Evolutionary conservation across 1,140 invertebrate genomes (phyloP).

Genomic region (Lepidotrigona ventralis): DNA sequence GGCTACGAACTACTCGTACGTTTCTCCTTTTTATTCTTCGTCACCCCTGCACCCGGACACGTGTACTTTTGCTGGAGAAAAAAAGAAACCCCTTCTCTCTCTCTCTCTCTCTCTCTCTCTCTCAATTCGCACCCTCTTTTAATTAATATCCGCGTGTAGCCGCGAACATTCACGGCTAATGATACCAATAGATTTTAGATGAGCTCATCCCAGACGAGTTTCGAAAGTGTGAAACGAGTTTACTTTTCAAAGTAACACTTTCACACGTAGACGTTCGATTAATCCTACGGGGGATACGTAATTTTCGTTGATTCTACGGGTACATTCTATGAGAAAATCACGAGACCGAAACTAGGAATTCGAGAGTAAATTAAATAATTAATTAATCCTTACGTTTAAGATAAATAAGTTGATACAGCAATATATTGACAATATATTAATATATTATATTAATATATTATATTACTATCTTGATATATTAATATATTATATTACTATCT

Average conservation of each 20-base stretch:
- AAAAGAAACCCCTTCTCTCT: neutral
- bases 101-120: neutral
- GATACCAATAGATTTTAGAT: slow-evolving; percentile 18
- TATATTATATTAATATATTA: too few species aligned
- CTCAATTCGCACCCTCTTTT: slow-evolving; percentile 22
- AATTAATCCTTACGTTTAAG: too few species aligned
- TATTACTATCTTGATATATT: too few species aligned
- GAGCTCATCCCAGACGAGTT: neutral
- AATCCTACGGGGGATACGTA: too few species aligned
- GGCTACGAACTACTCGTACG: slow-evolving; percentile 37
- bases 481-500: too few species aligned
- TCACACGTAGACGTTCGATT: neutral
- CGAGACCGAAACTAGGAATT: too few species aligned
- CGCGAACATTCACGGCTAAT: slow-evolving; percentile 20
- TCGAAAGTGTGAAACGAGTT: neutral
- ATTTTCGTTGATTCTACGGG: too few species aligned
- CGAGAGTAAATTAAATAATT: too few species aligned
- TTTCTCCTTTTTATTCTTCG: slow-evolving; percentile 41
- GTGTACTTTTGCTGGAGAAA: slow-evolving; percentile 15
- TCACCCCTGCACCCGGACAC: slow-evolving; percentile 1
- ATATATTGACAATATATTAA: too few species aligned
- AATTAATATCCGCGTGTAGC: slow-evolving; percentile 28
- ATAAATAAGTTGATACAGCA: too few species aligned
- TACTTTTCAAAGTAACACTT: neutral
- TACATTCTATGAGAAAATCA: too few species aligned